Conservation (phyloP, 2,113 vertebrate species). For the Perognathus longimembris region DNA sequence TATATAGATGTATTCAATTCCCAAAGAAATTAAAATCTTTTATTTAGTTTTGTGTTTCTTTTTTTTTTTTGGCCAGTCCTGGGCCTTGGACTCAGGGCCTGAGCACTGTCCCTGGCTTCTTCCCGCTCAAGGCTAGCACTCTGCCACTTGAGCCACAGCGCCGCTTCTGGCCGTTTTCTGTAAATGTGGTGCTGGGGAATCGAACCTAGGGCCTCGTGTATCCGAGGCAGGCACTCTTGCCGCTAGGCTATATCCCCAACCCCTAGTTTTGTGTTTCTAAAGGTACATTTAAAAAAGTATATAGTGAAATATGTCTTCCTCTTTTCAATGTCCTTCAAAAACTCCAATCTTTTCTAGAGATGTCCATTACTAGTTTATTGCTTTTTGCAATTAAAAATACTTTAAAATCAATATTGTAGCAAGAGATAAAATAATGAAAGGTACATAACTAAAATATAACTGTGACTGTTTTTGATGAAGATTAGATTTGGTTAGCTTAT, state of each 20-base stretch:
- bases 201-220: no score
- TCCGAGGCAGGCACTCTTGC: no score
- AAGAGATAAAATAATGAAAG: background rate
- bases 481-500: slow-evolving; percentile 16
- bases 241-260: no score
- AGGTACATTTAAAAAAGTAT: background rate
- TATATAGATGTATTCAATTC: background rate
- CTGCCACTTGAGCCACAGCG: no score
- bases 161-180: no score
- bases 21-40: slow-evolving; percentile 1
- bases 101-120: no score
- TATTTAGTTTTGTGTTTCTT: background rate
- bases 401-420: slow-evolving; percentile 3
- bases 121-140: no score
- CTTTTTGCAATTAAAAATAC: slow-evolving; percentile 31
- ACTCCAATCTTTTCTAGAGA: background rate
- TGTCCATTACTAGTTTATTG: slow-evolving; percentile 16
- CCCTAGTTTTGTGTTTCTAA: slow-evolving; percentile 19
- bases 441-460: background rate
- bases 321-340: slow-evolving; percentile 10
- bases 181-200: no score
- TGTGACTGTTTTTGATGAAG: slow-evolving; percentile 44
- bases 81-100: no score
- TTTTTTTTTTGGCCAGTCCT: no score
- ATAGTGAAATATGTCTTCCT: background rate